Conservation (phyloP, 1,140 invertebrate genomes). For the Trichonephila clavata region DNA sequence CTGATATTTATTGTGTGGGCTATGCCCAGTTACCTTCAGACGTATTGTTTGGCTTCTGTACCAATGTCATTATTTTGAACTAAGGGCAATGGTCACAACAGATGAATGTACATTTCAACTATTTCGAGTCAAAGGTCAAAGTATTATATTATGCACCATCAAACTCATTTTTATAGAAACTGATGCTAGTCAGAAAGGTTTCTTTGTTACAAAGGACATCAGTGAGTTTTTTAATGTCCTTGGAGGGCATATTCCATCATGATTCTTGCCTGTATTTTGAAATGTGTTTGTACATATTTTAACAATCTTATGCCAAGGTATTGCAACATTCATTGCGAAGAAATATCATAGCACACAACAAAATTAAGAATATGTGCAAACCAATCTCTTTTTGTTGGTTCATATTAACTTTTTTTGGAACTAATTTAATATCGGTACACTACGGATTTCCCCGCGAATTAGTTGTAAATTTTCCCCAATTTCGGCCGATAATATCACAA, state of each 20-base stretch:
- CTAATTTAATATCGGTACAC: too few species aligned
- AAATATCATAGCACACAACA: neutral
- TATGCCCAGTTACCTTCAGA: neutral
- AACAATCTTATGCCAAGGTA: neutral
- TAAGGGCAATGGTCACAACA: neutral
- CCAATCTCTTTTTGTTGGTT: neutral
- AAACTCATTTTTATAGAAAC: conserved; percentile 28
- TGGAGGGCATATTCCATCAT: neutral
- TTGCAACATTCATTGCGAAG: neutral
- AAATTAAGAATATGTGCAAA: neutral
- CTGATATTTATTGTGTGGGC: conserved; percentile 6
- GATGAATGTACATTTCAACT: neutral
- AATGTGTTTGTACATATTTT: conserved; percentile 25
- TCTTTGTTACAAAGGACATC: conserved; percentile 17
- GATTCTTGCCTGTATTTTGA: conserved; percentile 16
- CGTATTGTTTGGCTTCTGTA: too few species aligned
- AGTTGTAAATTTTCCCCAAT: too few species aligned
- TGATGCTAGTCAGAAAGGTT: conserved; percentile 56
- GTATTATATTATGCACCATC: conserved; percentile 1
- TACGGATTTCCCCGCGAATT: too few species aligned
- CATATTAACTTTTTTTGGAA: neutral
- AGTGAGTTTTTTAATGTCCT: neutral
- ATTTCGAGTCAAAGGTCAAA: conserved; percentile 30
- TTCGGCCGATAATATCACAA: too few species aligned
- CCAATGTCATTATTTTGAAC: neutral